Percentiles rank a stretch among this genome's conserved stretches.
These are phyloP conservation scores for Pantherophis vulpinus DNA, from an alignment of 2,797 vertebrate species.

Conservation along the genomic window DNA sequence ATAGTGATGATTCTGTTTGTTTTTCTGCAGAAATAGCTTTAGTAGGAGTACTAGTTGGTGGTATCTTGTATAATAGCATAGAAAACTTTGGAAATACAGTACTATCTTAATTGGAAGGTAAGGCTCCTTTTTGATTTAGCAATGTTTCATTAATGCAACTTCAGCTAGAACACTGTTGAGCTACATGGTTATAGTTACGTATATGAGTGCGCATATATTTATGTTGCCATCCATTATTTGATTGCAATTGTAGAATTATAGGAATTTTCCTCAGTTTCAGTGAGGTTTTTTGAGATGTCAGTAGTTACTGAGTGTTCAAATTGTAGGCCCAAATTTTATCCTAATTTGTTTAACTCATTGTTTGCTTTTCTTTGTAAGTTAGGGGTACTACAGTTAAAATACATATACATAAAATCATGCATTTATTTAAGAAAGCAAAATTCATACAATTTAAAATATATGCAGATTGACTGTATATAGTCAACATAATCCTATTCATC, in stretches of 20 bases:
- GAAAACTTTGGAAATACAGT: neutral
- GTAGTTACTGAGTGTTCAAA: neutral
- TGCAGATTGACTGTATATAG: neutral
- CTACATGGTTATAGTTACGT: neutral
- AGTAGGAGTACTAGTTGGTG: neutral
- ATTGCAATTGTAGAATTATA: neutral
- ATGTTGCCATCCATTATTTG: neutral
- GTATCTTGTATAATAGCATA: neutral
- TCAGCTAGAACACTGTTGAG: neutral
- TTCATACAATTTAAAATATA: neutral
- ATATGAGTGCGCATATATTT: neutral
- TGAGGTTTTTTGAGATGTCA: neutral
- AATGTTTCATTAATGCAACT: neutral
- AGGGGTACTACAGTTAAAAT: neutral
- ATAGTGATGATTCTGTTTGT: neutral
- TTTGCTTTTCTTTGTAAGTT: neutral
- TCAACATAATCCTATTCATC: neutral
- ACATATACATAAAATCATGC: rapidly evolving
- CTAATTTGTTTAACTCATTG: neutral
- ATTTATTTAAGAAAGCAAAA: neutral
- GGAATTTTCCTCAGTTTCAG: neutral
- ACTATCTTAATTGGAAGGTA: neutral
- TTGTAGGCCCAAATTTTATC: neutral
- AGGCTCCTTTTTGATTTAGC: neutral
- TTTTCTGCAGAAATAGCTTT: neutral